phyloP scores from a whole-genome alignment of 1,140 invertebrate genomes.

The Teleopsis dalmanni region DNA sequence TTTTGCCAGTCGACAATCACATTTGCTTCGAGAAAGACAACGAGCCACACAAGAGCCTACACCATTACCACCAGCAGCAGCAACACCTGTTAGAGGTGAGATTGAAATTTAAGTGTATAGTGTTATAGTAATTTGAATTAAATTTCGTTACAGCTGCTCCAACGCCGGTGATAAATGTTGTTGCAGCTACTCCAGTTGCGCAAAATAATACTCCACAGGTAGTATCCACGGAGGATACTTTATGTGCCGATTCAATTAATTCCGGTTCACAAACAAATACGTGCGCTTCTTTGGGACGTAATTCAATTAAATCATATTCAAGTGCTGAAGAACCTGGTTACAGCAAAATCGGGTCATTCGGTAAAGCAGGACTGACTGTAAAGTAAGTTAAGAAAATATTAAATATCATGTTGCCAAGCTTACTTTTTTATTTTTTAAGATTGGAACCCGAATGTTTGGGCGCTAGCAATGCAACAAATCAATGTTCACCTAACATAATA shows the following conservation, averaged over 20 bases:
- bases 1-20: slow-evolving; percentile 83
- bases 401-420: not conserved
- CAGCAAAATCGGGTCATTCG: slow-evolving; percentile 39
- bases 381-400: slow-evolving; percentile 22
- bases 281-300: slow-evolving; percentile 31
- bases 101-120: too few species aligned
- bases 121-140: too few species aligned
- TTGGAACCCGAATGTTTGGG: slow-evolving; percentile 29
- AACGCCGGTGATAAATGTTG: slow-evolving; percentile 8
- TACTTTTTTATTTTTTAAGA: slow-evolving; percentile 12
- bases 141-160: slow-evolving; percentile 32
- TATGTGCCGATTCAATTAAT: slow-evolving; percentile 31
- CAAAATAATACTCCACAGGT: too few species aligned
- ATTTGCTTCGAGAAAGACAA: slow-evolving; percentile 68
- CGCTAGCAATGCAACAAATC: slow-evolving; percentile 18
- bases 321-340: slow-evolving; percentile 39
- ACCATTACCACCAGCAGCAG: too few species aligned
- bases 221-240: too few species aligned
- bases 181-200: too few species aligned
- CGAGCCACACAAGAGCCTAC: slow-evolving; percentile 48
- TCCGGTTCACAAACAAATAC: slow-evolving; percentile 28
- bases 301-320: slow-evolving; percentile 38
- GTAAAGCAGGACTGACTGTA: slow-evolving; percentile 37
- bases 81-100: slow-evolving; percentile 39
- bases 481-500: slow-evolving; percentile 33